phyloP scores from a whole-genome alignment of 2,888 invertebrate genomes.

The Sesamia inferens region DNA sequence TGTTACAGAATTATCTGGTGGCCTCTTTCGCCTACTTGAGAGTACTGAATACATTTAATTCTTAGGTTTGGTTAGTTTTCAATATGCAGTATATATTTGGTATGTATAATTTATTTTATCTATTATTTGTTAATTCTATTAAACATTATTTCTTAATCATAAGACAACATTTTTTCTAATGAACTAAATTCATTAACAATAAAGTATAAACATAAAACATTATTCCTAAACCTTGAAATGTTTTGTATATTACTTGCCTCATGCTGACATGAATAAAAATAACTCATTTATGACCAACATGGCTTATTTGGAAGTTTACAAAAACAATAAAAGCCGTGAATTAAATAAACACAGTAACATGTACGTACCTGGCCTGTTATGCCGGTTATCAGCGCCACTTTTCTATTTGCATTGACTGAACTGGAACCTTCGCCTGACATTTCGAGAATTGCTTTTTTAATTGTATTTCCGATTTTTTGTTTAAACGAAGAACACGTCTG shows the following conservation, averaged over 20 bases:
- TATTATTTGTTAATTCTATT: background rate
- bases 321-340: constrained; percentile 8
- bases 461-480: constrained; percentile 22
- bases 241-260: no score
- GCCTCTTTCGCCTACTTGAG: background rate
- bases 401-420: constrained; percentile 77
- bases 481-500: constrained; percentile 61
- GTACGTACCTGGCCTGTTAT: constrained; percentile 98
- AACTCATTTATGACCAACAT: constrained; percentile 40
- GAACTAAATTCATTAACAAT: background rate
- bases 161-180: no score
- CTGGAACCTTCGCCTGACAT: constrained; percentile 83
- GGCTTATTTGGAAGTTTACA: constrained; percentile 32
- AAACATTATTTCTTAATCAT: background rate
- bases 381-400: constrained; percentile 98
- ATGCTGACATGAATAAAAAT: constrained; percentile 18
- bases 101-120: background rate
- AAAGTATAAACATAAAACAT: background rate
- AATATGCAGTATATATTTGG: background rate
- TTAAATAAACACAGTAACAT: constrained; percentile 12
- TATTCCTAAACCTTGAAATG: background rate
- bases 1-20: no score
- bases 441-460: constrained; percentile 39
- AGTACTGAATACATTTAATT: background rate
- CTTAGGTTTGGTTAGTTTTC: background rate